phyloP scores from a whole-genome alignment of 2,797 vertebrate species.

The Bradypus variegatus region DNA sequence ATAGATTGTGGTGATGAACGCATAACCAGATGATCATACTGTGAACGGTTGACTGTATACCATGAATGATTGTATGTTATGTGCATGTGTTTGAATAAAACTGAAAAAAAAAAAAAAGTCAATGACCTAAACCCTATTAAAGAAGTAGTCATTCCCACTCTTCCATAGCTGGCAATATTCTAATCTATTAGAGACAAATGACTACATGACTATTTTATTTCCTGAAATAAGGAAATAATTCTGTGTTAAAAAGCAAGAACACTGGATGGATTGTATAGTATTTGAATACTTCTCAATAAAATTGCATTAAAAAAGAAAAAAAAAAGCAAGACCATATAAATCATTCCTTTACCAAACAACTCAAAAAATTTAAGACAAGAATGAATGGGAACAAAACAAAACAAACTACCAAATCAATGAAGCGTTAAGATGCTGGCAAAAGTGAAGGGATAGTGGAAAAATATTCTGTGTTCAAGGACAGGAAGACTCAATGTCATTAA shows the following conservation, averaged over 20 bases:
- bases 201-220: not conserved
- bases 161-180: not conserved
- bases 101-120: too few species aligned
- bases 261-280: too few species aligned
- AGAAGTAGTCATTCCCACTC: not conserved
- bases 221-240: slow-evolving; percentile 19
- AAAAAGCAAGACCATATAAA: not conserved
- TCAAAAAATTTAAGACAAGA: not conserved
- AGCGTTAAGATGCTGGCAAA: not conserved
- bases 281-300: too few species aligned
- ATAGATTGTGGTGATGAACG: too few species aligned
- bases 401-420: not conserved
- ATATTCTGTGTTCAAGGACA: too few species aligned
- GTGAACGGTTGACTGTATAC: too few species aligned
- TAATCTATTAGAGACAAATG: not conserved
- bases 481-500: too few species aligned
- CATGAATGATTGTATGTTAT: too few species aligned
- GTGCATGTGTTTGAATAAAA: too few species aligned
- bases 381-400: not conserved
- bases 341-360: not conserved
- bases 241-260: not conserved
- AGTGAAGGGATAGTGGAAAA: not conserved
- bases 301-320: too few species aligned
- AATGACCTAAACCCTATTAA: not conserved
- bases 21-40: too few species aligned